Evolutionary conservation across 2,797 vertebrate species (phyloP).

Genomic region (Sebastiscus albofasciatus): DNA sequence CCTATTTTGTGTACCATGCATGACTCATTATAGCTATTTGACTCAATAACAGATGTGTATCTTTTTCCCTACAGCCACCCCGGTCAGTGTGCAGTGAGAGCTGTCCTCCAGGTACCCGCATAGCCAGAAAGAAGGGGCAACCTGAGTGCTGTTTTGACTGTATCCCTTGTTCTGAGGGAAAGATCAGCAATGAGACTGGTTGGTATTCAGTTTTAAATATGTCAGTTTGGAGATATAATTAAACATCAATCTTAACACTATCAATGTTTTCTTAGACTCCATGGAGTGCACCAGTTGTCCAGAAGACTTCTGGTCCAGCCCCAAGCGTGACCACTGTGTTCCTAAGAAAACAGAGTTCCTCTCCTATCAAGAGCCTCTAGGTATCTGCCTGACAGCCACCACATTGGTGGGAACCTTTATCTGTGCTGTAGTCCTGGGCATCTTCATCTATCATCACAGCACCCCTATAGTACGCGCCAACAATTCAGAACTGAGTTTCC

Average conservation of each 20-base stretch:
- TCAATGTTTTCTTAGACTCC: constrained; percentile 51
- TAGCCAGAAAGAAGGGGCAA: constrained; percentile 53
- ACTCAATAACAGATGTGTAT: neutral
- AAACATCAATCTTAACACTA: neutral
- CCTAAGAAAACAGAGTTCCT: constrained; percentile 76
- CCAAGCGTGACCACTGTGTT: constrained; percentile 61
- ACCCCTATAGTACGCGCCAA: constrained; percentile 75
- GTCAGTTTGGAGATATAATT: neutral
- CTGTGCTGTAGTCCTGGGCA: constrained; percentile 47
- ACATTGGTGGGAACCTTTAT: constrained; percentile 56
- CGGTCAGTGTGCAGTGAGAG: constrained; percentile 73
- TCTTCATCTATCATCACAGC: constrained; percentile 59
- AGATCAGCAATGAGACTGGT: neutral
- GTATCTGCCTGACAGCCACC: constrained; percentile 57
- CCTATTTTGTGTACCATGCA: neutral
- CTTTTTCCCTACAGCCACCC: constrained; percentile 33
- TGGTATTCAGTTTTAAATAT: neutral
- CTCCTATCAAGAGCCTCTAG: constrained; percentile 60
- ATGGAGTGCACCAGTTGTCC: constrained; percentile 68
- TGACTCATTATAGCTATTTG: neutral
- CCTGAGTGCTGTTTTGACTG: constrained; percentile 77
- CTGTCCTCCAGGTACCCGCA: constrained; percentile 73
- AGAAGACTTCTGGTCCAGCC: constrained; percentile 61
- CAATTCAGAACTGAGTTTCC: constrained; percentile 75
- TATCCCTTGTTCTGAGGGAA: constrained; percentile 56